Evolutionary conservation across 2,888 invertebrate species (phyloP), one percentile per base, ranked within the genome.

Genomic region (Ormyrus rosae): DNA sequence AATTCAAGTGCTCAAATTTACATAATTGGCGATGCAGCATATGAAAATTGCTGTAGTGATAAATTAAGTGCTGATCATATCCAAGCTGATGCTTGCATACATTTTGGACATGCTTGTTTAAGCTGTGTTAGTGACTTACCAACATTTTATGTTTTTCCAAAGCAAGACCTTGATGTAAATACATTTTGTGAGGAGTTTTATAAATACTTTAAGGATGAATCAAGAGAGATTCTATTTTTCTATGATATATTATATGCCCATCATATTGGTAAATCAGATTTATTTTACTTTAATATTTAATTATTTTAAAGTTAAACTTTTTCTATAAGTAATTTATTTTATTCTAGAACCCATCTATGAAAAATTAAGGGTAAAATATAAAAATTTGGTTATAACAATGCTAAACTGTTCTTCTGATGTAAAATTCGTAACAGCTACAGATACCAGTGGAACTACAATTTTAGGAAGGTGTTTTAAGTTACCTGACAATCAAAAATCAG

Each of bases 41-140:
- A 97, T 91, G 97, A 97, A 84, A 97, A 97, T 90, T 98, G 97
- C 90, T 98, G 98, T 89, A 94, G 97, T 3, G 97, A 98, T 90
- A 96, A 96, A 86, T 94, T 98, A 53, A 96, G 98, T 1, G 97
- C 98, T 0, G 94, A 96, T 89, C 99, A 99, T 90, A 94, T 97
- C 6, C 92, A 94, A 78, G 95, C 96, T 0, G 96, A 98, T 91
- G 95, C 95, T 51, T 92, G 99, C 2, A 93, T 99, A 75, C 99
- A 99, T 91, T 99, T 96, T 91, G 99, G 99, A 0, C 95, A 95
- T 86, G 94, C 96, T 0, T 99, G 99, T 90, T 96, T 96, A 51
- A 93, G 93, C 85, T 94, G 95, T 11, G 92, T 91, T 0, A 88
- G 93, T 50, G 93, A 95, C 72, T 92, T 98, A 75, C 96, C 97